Evolutionary conservation across 2,888 invertebrate species (phyloP), one percentile per base, ranked within the genome.

Genomic region (Macrophya alboannulata): DNA sequence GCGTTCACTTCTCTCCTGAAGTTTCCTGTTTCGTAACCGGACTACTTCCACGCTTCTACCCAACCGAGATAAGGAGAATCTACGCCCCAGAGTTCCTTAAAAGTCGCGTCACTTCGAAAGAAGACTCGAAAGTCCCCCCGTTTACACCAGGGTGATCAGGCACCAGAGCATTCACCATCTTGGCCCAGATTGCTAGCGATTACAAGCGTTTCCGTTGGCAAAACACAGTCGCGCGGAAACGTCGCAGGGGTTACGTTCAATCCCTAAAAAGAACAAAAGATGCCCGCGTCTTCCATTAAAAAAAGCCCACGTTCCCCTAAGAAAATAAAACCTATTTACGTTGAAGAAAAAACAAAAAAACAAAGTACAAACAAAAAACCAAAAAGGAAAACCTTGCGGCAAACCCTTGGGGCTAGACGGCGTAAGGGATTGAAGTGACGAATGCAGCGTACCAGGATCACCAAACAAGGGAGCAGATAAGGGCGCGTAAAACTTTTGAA

Each of bases 281-380:
- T 21, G 31, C 9, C 25, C 40, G 43, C 45, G 43, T 48, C 43
- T 45, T 82, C 82, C 82, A 82, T 82, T 82, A 82, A 65, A 82
- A 21, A 43, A 82, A 45, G 40, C 65, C 62, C 65, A 25, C 6
- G 12, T 21, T 25, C 62, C 62, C 65, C 65, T 65, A 25, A 65
- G 82, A 82, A 82, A 82, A 82, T 82, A 82, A 43, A 65, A 82
- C 62, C 82, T 65, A 65, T 82, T 82, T 82, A 82, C 82, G 43
- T 45, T 15, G 12, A 82, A 62, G 65, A 62, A 51, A n/a, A n/a
- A 55, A 55, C 0, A 17, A 51, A 17, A 15, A 0, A 51, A 48
- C 1, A 12, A 6, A n/a, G n/a, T 31, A 51, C 6, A 55, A 55
- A 55, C 1, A 17, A 51, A 17, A 48, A 12, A 6, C 6, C 17